A percentile compares a stretch with the other conserved stretches of the same genome.
These are phyloP conservation scores for Pseudomyrmex concolor DNA, from an alignment of 1,140 invertebrate species.

Conservation along the genomic window DNA sequence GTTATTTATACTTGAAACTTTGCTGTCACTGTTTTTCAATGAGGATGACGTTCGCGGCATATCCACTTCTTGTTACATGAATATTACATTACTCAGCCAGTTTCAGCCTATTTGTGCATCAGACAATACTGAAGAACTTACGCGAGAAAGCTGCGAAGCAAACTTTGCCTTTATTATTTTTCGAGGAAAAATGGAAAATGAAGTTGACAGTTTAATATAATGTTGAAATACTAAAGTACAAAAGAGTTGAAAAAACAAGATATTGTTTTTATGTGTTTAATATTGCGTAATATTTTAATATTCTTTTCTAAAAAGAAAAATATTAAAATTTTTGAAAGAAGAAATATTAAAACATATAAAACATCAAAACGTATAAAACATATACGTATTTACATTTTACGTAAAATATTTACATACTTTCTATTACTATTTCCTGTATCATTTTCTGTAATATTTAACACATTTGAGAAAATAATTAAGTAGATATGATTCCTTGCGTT, in stretches of 20 bases:
- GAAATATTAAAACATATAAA: no score
- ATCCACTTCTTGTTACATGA: conserved; percentile 13
- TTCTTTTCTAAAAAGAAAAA: no score
- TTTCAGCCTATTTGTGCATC: conserved; percentile 40
- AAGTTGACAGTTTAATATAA: background rate
- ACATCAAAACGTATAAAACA: no score
- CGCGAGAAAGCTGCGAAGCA: background rate
- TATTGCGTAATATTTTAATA: no score
- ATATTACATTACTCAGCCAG: conserved; percentile 35
- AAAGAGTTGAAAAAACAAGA: background rate
- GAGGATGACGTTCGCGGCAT: background rate
- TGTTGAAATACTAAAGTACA: background rate
- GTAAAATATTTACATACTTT: no score
- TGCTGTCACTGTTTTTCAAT: conserved; percentile 45
- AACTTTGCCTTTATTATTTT: background rate
- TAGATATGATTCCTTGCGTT: no score
- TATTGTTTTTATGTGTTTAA: no score
- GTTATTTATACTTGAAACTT: conserved; percentile 50
- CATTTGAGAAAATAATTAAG: no score
- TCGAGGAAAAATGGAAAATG: background rate
- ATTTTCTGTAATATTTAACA: no score
- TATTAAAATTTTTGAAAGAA: no score
- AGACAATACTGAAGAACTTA: conserved; percentile 30
- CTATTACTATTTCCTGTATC: no score
- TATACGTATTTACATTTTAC: no score